Evolutionary conservation across 2,888 invertebrate genomes (phyloP), one percentile per base, ranked within the genome.

Genomic region (Timema cristinae): DNA sequence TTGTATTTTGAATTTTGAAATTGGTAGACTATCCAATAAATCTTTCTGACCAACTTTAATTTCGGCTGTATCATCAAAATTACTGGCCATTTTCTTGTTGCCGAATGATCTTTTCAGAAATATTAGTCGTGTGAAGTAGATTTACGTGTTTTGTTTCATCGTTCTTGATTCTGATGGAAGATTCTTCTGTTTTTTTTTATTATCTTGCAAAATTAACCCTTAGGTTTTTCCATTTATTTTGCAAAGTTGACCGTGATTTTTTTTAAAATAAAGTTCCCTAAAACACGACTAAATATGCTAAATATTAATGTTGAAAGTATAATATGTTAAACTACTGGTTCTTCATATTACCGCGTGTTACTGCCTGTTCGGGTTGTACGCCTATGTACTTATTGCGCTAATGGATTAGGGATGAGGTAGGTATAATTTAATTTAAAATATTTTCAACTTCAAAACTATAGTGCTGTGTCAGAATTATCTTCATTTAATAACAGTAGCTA

Each of bases 51-150:
- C n/a, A n/a, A n/a, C n/a, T n/a, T n/a, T n/a, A n/a, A n/a, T n/a
- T n/a, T 56, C 56, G 56, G 13, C 5, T 13, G 56, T 56, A 56
- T 56, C 56, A 13, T 56, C 4, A 1, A 56, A 2, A 4, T 56
- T 56, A 56, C 56, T 56, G 10, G 56, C 16, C 7, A 16, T 56
- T 56, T 56, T 16, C 56, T 56, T 56, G 56, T 56, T 56, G 56
- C 56, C 11, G 56, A 6, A n/a, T 15, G 56, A 6, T 11, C 7
- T 56, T 56, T 56, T 16, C 4, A 56, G 56, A 56, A 56, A 56
- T 11, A n/a, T n/a, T 16, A 13, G 16, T 7, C 56, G 7, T 56
- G 56, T 2, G 7, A 13, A 6, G 56, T 56, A 6, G n/a, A 6
- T 56, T 2, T 56, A 7, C 7, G 56, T n/a, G 16, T 56, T 56